Conservation (phyloP, 1,140 invertebrate species). For the Subanguina moxae region DNA sequence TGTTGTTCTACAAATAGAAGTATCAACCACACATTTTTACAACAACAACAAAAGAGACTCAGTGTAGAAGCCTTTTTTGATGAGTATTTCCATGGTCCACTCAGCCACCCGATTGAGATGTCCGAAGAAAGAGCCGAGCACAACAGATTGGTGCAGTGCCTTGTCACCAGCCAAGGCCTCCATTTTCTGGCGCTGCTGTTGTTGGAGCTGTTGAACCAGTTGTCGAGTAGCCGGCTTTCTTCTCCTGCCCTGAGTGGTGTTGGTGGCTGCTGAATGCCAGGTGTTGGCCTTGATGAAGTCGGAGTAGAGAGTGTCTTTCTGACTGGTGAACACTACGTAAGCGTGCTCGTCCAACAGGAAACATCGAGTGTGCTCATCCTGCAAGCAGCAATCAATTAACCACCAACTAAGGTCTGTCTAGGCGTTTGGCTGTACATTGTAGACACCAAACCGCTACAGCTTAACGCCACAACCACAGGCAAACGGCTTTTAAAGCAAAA, state of each 20-base stretch:
- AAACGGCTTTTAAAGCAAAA: too few relatives aligned
- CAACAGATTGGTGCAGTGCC: slow-evolving; percentile 13
- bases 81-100: slow-evolving; percentile 54
- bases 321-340: slow-evolving; percentile 55
- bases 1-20: slow-evolving; percentile 13
- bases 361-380: slow-evolving; percentile 49
- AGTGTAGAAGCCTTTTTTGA: slow-evolving; percentile 54
- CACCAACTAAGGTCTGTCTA: too few relatives aligned
- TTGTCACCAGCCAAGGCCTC: not conserved
- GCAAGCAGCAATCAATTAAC: too few relatives aligned
- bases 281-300: slow-evolving; percentile 24
- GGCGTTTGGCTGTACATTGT: too few relatives aligned
- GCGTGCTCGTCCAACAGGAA: slow-evolving; percentile 56
- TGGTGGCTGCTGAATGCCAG: not conserved
- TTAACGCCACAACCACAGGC: too few relatives aligned
- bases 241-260: not conserved
- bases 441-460: too few relatives aligned
- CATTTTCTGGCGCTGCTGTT: not conserved
- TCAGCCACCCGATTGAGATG: slow-evolving; percentile 55
- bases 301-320: slow-evolving; percentile 45
- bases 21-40: too few relatives aligned
- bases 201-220: slow-evolving; percentile 18
- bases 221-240: not conserved
- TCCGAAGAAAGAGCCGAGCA: slow-evolving; percentile 54
- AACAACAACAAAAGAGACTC: slow-evolving; percentile 24